Evolutionary conservation across 1,140 invertebrate genomes (phyloP).

Genomic region (Holcopasites calliopsidis): DNA sequence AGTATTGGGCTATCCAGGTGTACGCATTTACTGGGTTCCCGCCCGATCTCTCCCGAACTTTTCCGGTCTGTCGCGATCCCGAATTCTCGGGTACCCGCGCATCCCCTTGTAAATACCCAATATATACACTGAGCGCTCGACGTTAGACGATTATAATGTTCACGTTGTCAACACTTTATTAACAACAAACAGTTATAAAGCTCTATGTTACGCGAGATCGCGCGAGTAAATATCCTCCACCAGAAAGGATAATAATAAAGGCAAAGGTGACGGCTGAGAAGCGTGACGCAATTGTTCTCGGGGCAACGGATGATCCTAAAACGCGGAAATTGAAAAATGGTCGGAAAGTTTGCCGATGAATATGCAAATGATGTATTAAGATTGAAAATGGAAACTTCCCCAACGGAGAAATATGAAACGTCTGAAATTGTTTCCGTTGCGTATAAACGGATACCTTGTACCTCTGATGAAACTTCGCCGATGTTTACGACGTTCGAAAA

Average conservation of each 20-base stretch:
- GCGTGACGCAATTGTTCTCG: slow-evolving; percentile 30
- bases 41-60: too few relatives aligned
- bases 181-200: too few relatives aligned
- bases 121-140: too few relatives aligned
- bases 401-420: slow-evolving; percentile 23
- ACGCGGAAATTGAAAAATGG: slow-evolving; percentile 61
- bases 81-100: too few relatives aligned
- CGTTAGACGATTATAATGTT: too few relatives aligned
- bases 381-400: slow-evolving; percentile 35
- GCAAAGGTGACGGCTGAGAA: not conserved
- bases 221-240: slow-evolving; percentile 8
- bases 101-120: too few relatives aligned
- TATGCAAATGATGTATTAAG: slow-evolving; percentile 57
- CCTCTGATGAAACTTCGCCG: not conserved
- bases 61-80: too few relatives aligned
- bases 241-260: slow-evolving; percentile 16
- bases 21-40: too few relatives aligned
- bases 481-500: slow-evolving; percentile 2
- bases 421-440: slow-evolving; percentile 28
- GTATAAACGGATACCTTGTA: slow-evolving; percentile 1
- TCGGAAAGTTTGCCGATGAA: slow-evolving; percentile 59
- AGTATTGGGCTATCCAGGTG: too few relatives aligned
- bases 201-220: not conserved
- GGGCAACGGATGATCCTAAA: slow-evolving; percentile 42
- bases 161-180: too few relatives aligned